These are phyloP conservation scores for Lipophrys pholis DNA, from an alignment of 2,113 vertebrate species.

Conservation along the genomic window DNA sequence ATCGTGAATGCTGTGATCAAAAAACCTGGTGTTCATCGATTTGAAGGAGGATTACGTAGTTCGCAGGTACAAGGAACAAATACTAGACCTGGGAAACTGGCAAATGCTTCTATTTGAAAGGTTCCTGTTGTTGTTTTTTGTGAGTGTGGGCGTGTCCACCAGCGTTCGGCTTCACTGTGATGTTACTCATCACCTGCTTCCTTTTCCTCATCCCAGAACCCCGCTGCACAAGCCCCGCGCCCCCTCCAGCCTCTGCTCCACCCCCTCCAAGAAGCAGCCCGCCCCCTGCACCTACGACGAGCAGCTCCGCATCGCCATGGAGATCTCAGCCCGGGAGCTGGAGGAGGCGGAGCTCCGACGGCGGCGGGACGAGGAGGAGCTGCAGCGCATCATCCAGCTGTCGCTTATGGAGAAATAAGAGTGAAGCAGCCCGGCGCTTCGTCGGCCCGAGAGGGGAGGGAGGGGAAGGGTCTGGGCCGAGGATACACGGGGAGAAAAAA, in stretches of 20 bases:
- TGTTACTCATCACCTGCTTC: too few relatives aligned
- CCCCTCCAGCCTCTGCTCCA: constrained; percentile 72
- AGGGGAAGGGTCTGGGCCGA: constrained; percentile 41
- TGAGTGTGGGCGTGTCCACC: too few relatives aligned
- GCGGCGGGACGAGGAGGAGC: constrained; percentile 91
- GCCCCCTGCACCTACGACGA: constrained; percentile 87
- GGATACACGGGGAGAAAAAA: constrained; percentile 22
- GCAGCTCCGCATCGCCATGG: constrained; percentile 96
- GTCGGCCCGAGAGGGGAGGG: neutral
- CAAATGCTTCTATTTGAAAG: too few relatives aligned
- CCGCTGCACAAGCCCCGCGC: constrained; percentile 86
- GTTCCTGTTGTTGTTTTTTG: too few relatives aligned
- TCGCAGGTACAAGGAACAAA: too few relatives aligned
- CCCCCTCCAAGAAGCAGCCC: constrained; percentile 81
- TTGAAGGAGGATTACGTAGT: too few relatives aligned
- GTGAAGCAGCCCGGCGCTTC: too few relatives aligned
- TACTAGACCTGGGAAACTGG: too few relatives aligned
- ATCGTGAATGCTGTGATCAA: too few relatives aligned
- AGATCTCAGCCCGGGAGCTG: constrained; percentile 92
- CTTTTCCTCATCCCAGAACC: constrained; percentile 75
- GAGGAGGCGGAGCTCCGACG: constrained; percentile 88
- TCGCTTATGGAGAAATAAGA: constrained; percentile 93
- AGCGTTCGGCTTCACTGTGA: too few relatives aligned
- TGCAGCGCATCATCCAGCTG: constrained; percentile 93
- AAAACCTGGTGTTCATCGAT: too few relatives aligned